Percentiles rank a stretch among this genome's conserved stretches.
phyloP scores from a whole-genome alignment of 2,113 vertebrate species.

The Entosphenus tridentatus region DNA sequence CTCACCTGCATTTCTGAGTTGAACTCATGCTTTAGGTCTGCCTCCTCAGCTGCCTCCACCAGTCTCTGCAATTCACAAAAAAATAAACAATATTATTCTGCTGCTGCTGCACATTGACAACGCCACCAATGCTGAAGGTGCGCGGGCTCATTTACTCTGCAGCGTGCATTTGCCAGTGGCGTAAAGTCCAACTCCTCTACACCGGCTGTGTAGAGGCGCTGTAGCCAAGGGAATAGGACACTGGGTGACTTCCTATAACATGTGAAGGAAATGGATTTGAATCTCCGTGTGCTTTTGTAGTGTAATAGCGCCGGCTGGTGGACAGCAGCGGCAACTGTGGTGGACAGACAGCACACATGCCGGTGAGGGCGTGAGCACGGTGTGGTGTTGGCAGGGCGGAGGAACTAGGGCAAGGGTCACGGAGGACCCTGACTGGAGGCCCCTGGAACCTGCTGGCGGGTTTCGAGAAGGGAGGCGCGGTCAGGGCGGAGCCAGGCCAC shows the following conservation, averaged over 20 bases:
- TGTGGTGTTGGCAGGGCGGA: too few relatives aligned
- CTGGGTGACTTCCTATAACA: background rate
- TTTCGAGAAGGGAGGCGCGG: too few relatives aligned
- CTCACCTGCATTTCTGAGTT: constrained; percentile 55
- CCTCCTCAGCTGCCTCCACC: constrained; percentile 66
- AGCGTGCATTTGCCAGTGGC: background rate
- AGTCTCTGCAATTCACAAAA: constrained; percentile 28
- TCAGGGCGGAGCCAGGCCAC: too few relatives aligned
- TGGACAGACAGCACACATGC: too few relatives aligned
- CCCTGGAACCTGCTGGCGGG: too few relatives aligned
- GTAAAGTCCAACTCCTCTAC: background rate
- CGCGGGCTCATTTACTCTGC: constrained; percentile 11
- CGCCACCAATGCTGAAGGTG: constrained; percentile 11
- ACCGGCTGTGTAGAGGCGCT: background rate
- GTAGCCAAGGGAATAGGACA: background rate
- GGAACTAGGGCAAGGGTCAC: too few relatives aligned
- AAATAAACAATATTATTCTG: constrained; percentile 11
- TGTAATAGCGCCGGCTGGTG: too few relatives aligned
- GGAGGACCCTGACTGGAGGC: too few relatives aligned
- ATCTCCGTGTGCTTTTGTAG: too few relatives aligned
- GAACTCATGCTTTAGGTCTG: constrained; percentile 60
- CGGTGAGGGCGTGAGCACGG: too few relatives aligned
- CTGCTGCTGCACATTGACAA: constrained; percentile 11
- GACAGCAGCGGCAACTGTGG: too few relatives aligned
- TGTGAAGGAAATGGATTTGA: too few relatives aligned